Percentiles rank a stretch among this genome's conserved stretches.
phyloP scores from a whole-genome alignment of 1,140 invertebrate species.

The Lepidostoma basale region DNA sequence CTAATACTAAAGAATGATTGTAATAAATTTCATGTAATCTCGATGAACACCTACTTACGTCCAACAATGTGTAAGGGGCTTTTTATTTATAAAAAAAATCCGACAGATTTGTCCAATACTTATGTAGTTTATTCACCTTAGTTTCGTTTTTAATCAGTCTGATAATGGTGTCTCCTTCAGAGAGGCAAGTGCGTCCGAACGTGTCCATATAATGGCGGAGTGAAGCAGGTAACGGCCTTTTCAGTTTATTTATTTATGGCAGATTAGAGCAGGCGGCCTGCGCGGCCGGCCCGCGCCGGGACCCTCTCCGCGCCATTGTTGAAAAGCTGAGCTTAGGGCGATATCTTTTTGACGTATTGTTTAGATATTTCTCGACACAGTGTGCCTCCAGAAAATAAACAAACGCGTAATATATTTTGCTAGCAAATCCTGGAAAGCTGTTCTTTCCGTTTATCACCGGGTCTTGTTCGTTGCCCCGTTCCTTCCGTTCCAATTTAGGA shows the following conservation, averaged over 20 bases:
- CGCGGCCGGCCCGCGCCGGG: not conserved
- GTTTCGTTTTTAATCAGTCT: no score
- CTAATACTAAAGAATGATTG: no score
- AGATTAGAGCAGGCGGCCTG: not conserved
- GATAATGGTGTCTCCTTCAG: no score
- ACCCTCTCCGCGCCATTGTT: not conserved
- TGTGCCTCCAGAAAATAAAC: constrained; percentile 13
- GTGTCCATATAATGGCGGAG: not conserved
- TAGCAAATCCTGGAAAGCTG: constrained; percentile 16
- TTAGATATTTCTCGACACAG: constrained; percentile 14
- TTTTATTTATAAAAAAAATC: no score
- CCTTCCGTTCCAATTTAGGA: not conserved
- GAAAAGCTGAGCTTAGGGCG: constrained; percentile 17
- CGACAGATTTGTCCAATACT: no score
- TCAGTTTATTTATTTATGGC: not conserved
- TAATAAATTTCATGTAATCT: no score
- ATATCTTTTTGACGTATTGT: constrained; percentile 29
- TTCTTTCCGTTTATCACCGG: constrained; percentile 20
- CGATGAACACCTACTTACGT: no score
- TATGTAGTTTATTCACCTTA: no score
- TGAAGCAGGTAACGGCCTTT: constrained; percentile 16
- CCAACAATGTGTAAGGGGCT: no score
- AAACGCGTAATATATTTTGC: constrained; percentile 23
- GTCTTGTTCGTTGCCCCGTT: not conserved
- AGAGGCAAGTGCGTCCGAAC: no score